These are phyloP conservation scores for Bryconaethiops microstoma DNA, from an alignment of 2,797 vertebrate genomes.

Conservation along the genomic window DNA sequence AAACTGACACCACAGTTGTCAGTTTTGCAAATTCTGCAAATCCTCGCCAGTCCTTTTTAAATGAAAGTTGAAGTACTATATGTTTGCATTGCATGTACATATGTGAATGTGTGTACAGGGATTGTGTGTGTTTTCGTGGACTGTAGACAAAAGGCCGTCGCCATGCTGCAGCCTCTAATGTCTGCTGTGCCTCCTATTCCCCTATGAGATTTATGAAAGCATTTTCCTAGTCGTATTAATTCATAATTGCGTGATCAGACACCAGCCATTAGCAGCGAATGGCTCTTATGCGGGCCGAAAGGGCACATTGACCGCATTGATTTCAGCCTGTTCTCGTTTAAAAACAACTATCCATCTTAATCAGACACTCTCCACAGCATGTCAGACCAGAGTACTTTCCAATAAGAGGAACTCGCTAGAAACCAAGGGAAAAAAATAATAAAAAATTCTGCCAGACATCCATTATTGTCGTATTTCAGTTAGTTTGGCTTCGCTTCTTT, in stretches of 20 bases:
- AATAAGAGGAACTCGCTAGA: constrained; percentile 12
- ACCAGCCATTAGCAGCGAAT: constrained; percentile 9
- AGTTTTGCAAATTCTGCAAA: no score
- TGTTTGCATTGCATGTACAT: neutral
- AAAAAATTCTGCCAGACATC: neutral
- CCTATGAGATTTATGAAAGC: constrained; percentile 10
- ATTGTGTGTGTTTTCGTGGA: neutral
- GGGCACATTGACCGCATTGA: constrained; percentile 41
- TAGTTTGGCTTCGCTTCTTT: constrained; percentile 5
- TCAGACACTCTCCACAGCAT: neutral
- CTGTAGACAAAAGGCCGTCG: neutral
- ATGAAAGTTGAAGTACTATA: neutral
- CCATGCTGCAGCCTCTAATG: neutral
- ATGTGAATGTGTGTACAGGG: neutral
- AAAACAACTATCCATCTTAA: constrained; percentile 26
- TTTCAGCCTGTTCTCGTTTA: constrained; percentile 14
- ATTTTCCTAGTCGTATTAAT: constrained; percentile 31
- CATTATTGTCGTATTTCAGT: constrained; percentile 10
- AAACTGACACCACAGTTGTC: no score
- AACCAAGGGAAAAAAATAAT: neutral
- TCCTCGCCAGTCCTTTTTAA: no score
- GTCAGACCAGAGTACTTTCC: neutral
- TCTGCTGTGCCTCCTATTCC: neutral
- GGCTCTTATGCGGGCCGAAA: constrained; percentile 31
- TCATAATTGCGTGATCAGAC: constrained; percentile 43